Base-by-base conservation (phyloP, 2,888 invertebrate genomes). In the Nipponacmea schrenckii region DNA sequence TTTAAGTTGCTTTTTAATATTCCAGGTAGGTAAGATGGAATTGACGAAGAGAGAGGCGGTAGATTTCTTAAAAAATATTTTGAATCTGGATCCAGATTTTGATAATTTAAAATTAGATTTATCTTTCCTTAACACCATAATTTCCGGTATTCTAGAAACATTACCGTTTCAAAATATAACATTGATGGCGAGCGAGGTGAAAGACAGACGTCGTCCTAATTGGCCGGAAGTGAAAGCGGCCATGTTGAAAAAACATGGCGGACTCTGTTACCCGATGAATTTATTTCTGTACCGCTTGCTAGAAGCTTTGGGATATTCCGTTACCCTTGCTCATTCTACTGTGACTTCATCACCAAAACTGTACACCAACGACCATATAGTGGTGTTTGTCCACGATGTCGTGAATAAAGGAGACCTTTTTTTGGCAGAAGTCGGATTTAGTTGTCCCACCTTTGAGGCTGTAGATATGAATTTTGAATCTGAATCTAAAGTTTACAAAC, bases 11-110 rank as follows among this genome's bases (percentile, higher is more conserved):
- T 31, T 39, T 39, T 39, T 5, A 5, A 39, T 39, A 8, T 39
- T 39, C 7, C 39, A 39, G 39, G 39, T 7, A 7, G 10, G 10
- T 39, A 39, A 39, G 44, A 68, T 56, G 14, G 74, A 76, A 72
- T 74, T 78, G 64, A 72, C 74, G 24, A 72, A 67, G 64, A 68
- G 75, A 62, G 79, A 79, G 65, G 72, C 76, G 7, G 24, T 74
- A 2, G 15, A 27, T n/a, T 76, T 76, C 26, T 50, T 77, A 1
- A 63, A 72, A 17, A 64, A 68, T 17, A 62, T 68, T 24, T 65
- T 76, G 46, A 46, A 71, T 7, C 26, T 79, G 8, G 20, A 45
- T 15, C 70, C 68, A 15, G 68, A 74, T 46, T 10, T 12, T 0
- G 45, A 68, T 5, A 71, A 68, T 46, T 45, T 76, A 27, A 15